phyloP scores from a whole-genome alignment of 2,113 vertebrate genomes.

The Aegithalos caudatus region DNA sequence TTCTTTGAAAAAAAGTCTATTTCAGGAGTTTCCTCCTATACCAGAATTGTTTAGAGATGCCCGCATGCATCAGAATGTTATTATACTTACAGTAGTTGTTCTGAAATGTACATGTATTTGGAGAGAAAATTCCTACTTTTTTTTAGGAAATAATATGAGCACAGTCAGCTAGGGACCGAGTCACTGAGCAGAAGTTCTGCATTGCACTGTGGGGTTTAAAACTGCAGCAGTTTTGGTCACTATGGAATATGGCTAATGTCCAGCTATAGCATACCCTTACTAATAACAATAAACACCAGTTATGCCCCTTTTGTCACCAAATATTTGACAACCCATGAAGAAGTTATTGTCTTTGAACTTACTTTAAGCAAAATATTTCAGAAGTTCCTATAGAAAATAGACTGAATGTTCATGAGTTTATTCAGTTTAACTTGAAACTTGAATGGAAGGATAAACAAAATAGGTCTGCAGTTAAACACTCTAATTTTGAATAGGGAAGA shows the following conservation, averaged over 20 bases:
- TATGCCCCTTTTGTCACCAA: background rate
- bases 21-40: background rate
- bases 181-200: background rate
- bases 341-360: background rate
- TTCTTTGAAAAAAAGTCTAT: background rate
- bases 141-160: background rate
- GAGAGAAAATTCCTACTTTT: background rate
- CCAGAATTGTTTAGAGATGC: background rate
- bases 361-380: background rate
- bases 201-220: rapidly evolving
- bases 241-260: background rate
- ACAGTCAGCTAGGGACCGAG: background rate
- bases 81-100: background rate
- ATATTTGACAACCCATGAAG: background rate
- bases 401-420: background rate
- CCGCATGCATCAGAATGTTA: background rate
- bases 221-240: background rate
- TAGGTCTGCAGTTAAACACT: background rate
- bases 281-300: background rate
- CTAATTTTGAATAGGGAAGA: background rate
- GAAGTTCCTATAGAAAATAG: background rate
- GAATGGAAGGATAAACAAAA: background rate
- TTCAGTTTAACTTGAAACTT: constrained; percentile 8
- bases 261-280: background rate
- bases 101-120: background rate